A percentile compares a stretch with the other conserved stretches of the same genome.
Conservation (phyloP, 2,113 vertebrate genomes). For the Tauraco erythrolophus region DNA sequence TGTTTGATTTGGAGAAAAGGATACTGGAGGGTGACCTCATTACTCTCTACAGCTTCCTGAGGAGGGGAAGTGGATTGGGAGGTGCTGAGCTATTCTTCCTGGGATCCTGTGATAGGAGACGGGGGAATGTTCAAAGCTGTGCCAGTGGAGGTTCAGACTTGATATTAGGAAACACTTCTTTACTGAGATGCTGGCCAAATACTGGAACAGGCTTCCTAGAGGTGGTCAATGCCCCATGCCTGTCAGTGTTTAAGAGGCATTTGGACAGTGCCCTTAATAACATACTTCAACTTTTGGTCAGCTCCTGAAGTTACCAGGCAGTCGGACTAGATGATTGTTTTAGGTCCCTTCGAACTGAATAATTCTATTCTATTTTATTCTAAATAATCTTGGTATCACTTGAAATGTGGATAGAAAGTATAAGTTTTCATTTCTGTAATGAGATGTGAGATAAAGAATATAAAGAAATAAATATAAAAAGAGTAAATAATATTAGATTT, state of each 20-base stretch:
- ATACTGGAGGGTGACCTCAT: not conserved
- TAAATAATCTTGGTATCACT: not conserved
- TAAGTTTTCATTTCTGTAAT: not conserved
- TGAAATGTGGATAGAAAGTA: not conserved
- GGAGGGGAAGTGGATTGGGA: not conserved
- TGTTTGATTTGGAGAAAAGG: not conserved
- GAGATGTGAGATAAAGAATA: not conserved
- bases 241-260: not conserved
- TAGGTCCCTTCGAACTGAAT: not conserved
- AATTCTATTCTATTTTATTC: not conserved
- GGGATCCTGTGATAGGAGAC: not conserved
- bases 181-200: not conserved
- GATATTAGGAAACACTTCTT: not conserved
- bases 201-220: not conserved
- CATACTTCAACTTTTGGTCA: not conserved
- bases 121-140: not conserved
- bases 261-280: not conserved
- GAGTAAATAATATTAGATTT: not conserved
- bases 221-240: accelerated
- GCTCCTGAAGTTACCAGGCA: not conserved
- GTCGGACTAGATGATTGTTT: accelerated
- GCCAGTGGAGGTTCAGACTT: not conserved
- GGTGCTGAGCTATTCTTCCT: not conserved
- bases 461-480: not conserved
- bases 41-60: not conserved